Evolutionary conservation across 2,113 vertebrate species (phyloP).

Genomic region (Hemiscyllium ocellatum): DNA sequence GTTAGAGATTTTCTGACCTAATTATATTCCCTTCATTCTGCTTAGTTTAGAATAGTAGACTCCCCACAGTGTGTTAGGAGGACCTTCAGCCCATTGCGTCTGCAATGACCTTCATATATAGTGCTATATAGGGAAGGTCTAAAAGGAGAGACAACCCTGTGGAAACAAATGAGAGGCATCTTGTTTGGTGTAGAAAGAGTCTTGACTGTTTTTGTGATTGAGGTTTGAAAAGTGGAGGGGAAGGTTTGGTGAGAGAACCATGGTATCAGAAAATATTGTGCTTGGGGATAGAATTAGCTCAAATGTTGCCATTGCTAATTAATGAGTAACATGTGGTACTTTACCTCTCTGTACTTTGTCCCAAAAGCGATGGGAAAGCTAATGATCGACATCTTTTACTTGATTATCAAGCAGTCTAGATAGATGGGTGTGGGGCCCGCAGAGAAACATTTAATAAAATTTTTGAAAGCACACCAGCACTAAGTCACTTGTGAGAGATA

Average conservation of each 20-base stretch:
- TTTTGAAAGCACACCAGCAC: not conserved
- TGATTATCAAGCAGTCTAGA: not conserved
- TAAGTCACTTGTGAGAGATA: not conserved
- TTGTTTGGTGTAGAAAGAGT: not conserved
- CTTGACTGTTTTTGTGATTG: not conserved
- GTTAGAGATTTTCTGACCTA: not conserved
- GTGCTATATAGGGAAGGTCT: not conserved
- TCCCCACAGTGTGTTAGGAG: no score
- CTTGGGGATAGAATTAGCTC: not conserved
- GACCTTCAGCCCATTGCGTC: not conserved
- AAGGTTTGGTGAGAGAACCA: not conserved
- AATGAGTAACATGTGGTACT: not conserved
- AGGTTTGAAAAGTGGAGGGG: not conserved
- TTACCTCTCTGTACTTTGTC: not conserved
- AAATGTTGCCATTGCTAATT: not conserved
- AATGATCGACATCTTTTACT: not conserved
- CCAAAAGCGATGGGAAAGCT: not conserved
- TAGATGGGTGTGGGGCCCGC: no score
- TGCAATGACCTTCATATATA: not conserved
- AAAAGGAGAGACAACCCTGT: not conserved
- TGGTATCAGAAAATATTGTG: not conserved
- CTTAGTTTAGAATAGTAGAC: not conserved
- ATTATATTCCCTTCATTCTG: not conserved
- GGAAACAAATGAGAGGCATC: not conserved
- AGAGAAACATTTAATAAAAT: not conserved